Conservation (phyloP, 1,140 invertebrate species). For the Trichonephila inaurata region DNA sequence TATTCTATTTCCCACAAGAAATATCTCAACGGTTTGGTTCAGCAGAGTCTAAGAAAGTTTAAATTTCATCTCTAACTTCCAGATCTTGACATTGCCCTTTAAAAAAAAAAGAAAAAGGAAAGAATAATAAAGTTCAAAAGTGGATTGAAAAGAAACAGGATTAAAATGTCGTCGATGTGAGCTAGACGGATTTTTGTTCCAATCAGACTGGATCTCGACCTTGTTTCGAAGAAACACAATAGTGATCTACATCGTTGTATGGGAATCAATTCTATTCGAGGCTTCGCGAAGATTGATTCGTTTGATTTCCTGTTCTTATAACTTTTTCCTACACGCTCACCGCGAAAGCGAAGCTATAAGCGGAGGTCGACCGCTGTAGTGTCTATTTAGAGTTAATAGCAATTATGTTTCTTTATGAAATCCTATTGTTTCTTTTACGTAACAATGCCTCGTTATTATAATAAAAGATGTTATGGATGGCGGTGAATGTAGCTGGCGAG, state of each 20-base stretch:
- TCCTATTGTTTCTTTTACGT: background rate
- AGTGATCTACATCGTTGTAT: background rate
- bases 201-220: background rate
- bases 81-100: background rate
- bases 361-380: background rate
- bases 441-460: background rate
- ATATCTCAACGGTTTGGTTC: too few species aligned
- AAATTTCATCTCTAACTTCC: too few species aligned
- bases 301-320: background rate
- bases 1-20: too few species aligned
- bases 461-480: background rate
- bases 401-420: background rate
- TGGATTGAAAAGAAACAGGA: background rate
- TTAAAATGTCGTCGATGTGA: too few species aligned
- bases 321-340: background rate
- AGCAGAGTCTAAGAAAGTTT: too few species aligned
- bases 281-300: background rate
- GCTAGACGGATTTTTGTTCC: background rate
- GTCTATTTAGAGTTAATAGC: background rate
- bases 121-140: background rate
- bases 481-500: too few species aligned
- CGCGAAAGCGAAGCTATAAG: background rate
- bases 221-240: background rate
- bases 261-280: background rate
- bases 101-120: background rate